Percentiles rank a stretch among this genome's conserved stretches.
phyloP scores from a whole-genome alignment of 2,113 vertebrate genomes.

The Thryonomys swinderianus region DNA sequence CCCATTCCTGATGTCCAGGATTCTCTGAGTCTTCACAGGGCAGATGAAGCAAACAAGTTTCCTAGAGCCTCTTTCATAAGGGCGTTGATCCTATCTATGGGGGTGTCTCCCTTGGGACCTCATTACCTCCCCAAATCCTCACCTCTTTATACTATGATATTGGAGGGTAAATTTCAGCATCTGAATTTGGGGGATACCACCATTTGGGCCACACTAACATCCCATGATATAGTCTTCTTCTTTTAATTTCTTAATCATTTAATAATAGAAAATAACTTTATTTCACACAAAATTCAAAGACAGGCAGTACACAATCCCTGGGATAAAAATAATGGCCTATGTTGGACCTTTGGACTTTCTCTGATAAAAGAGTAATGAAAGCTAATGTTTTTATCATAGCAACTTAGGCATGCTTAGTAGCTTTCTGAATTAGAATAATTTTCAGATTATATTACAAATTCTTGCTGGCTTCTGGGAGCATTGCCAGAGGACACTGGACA shows the following conservation, averaged over 20 bases:
- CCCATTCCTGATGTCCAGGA: neutral
- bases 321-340: neutral
- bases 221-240: neutral
- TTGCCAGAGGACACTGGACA: neutral
- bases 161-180: neutral
- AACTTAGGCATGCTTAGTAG: neutral
- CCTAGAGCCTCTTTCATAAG: neutral
- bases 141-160: neutral
- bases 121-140: neutral
- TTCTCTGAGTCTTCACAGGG: neutral
- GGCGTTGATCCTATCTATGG: neutral
- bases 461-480: neutral
- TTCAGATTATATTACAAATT: constrained; percentile 18
- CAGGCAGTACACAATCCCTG: neutral
- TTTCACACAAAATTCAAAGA: neutral
- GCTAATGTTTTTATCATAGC: neutral
- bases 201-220: neutral
- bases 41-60: neutral
- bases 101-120: neutral
- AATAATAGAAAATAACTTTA: neutral
- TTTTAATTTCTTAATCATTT: neutral
- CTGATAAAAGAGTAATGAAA: neutral
- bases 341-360: neutral
- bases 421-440: constrained; percentile 48
- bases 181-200: neutral